Conservation (phyloP, 2,113 vertebrate species). For the Chlorocebus sabaeus region DNA sequence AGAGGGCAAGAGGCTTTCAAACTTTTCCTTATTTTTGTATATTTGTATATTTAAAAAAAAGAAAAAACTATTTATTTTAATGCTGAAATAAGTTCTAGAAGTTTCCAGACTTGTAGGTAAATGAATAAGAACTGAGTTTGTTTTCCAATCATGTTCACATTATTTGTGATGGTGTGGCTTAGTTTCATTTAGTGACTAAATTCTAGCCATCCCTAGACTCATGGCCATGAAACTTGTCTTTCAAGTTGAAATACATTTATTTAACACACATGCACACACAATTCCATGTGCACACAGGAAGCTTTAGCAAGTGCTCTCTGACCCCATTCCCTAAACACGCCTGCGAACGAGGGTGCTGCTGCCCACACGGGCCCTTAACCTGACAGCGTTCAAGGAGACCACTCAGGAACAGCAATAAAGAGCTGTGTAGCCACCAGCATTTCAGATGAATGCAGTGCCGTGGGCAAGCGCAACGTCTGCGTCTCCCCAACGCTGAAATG, state of each 20-base stretch:
- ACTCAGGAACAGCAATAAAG: accelerated
- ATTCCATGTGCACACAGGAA: accelerated
- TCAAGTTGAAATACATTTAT: too few relatives aligned
- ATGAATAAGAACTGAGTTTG: background rate
- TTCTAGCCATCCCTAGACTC: background rate
- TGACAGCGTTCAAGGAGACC: too few relatives aligned
- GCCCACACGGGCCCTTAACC: background rate
- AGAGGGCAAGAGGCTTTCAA: background rate
- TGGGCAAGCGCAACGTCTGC: accelerated
- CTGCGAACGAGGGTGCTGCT: background rate
- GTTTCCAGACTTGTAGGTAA: background rate
- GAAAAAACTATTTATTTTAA: background rate
- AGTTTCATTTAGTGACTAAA: background rate
- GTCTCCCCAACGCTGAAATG: accelerated
- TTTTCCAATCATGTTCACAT: background rate
- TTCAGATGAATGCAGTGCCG: accelerated
- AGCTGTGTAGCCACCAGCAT: accelerated
- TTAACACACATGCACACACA: background rate
- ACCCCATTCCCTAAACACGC: accelerated
- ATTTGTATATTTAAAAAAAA: background rate
- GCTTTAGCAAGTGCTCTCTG: background rate
- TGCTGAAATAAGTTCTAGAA: background rate
- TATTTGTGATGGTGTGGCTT: background rate
- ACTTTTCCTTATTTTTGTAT: background rate
- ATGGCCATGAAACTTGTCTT: background rate